Evolutionary conservation across 2,888 invertebrate genomes (phyloP).

Genomic region (Cephus rjabovi): DNA sequence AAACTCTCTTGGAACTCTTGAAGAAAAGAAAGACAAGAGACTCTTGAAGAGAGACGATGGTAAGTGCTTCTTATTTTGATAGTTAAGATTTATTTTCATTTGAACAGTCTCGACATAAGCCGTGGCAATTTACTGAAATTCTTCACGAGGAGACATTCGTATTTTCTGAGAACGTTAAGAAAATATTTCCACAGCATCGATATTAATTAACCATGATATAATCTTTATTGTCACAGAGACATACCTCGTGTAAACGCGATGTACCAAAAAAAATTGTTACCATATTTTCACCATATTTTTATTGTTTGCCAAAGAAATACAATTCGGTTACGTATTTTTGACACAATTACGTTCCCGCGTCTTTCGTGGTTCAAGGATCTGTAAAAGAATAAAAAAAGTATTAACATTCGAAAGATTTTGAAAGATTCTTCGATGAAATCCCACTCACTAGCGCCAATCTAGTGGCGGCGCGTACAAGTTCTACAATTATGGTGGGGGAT

Average conservation of each 20-base stretch:
- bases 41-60: background rate
- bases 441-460: constrained; percentile 44
- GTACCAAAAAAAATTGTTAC: background rate
- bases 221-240: background rate
- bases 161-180: background rate
- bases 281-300: background rate
- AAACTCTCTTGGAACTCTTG: background rate
- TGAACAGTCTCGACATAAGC: background rate
- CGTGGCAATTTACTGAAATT: background rate
- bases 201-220: background rate
- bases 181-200: background rate
- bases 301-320: background rate
- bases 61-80: background rate
- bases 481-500: background rate
- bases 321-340: background rate
- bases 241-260: background rate
- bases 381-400: background rate
- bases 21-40: background rate
- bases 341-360: background rate
- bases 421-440: constrained; percentile 18
- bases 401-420: background rate
- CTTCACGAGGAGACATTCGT: background rate
- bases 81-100: background rate
- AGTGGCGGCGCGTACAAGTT: constrained; percentile 30
- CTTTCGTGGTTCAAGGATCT: background rate